Evolutionary conservation across 2,888 invertebrate species (phyloP).

Genomic region (Oligia latruncula): DNA sequence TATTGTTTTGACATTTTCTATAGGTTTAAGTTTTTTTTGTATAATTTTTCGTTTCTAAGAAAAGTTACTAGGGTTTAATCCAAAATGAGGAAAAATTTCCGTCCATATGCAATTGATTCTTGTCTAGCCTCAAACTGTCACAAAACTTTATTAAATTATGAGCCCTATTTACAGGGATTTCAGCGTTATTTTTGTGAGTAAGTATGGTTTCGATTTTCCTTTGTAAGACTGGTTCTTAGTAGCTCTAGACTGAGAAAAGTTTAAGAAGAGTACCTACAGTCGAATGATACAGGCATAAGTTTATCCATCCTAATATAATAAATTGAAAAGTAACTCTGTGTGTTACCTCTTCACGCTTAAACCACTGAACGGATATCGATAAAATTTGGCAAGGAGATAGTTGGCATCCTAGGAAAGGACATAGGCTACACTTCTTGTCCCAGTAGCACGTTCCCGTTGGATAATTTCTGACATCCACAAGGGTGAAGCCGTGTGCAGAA

Average conservation of each 20-base stretch:
- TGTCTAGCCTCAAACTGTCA: not conserved
- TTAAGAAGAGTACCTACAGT: not conserved
- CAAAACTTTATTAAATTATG: conserved; percentile 19
- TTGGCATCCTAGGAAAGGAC: too few relatives aligned
- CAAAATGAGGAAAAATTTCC: conserved; percentile 35
- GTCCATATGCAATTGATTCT: not conserved
- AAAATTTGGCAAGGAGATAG: too few relatives aligned
- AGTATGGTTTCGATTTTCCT: conserved; percentile 19
- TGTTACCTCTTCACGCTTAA: too few relatives aligned
- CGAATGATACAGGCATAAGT: too few relatives aligned
- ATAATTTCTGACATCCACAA: too few relatives aligned
- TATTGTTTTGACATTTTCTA: not conserved
- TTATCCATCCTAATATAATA: too few relatives aligned
- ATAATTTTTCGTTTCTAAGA: not conserved
- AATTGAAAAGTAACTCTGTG: too few relatives aligned
- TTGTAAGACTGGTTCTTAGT: not conserved
- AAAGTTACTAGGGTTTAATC: not conserved
- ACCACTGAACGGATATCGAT: too few relatives aligned
- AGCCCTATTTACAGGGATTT: not conserved
- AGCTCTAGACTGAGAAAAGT: not conserved
- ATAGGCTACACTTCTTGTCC: too few relatives aligned
- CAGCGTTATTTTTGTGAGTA: conserved; percentile 7
- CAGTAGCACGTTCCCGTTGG: too few relatives aligned
- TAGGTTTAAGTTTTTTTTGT: not conserved
- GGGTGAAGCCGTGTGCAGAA: too few relatives aligned